Evolutionary conservation across 2,797 vertebrate species (phyloP).

Genomic region (Ctenosaura bakeri): DNA sequence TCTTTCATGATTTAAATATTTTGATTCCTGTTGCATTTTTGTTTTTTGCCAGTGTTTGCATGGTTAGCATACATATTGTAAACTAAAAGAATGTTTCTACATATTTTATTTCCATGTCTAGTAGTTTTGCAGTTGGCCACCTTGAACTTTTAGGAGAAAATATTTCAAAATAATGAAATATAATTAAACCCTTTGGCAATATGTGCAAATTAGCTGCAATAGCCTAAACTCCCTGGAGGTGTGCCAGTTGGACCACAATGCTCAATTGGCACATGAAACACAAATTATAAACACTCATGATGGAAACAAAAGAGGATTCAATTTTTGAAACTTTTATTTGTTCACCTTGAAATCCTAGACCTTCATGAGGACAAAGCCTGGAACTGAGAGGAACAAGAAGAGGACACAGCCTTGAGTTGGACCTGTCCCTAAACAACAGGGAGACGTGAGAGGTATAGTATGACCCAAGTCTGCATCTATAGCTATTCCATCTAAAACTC

Average conservation of each 20-base stretch:
- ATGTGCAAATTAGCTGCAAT: not conserved
- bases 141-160: not conserved
- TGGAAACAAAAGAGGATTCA: not conserved
- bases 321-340: not conserved
- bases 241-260: not conserved
- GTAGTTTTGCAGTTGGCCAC: not conserved
- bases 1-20: not conserved
- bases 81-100: not conserved
- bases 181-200: not conserved
- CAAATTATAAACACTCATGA: not conserved
- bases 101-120: not conserved
- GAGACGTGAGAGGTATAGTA: constrained; percentile 61
- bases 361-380: constrained; percentile 68
- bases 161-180: constrained; percentile 3
- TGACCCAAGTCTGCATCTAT: constrained; percentile 1
- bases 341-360: constrained; percentile 51
- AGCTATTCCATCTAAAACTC: not conserved
- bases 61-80: not conserved
- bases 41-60: not conserved
- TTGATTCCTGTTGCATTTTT: not conserved
- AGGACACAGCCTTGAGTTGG: constrained; percentile 60
- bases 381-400: constrained; percentile 48
- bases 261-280: not conserved
- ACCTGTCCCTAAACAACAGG: constrained; percentile 37
- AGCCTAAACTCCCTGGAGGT: not conserved